Base-by-base conservation (phyloP, 2,888 invertebrate species). In the Boloria selene region DNA sequence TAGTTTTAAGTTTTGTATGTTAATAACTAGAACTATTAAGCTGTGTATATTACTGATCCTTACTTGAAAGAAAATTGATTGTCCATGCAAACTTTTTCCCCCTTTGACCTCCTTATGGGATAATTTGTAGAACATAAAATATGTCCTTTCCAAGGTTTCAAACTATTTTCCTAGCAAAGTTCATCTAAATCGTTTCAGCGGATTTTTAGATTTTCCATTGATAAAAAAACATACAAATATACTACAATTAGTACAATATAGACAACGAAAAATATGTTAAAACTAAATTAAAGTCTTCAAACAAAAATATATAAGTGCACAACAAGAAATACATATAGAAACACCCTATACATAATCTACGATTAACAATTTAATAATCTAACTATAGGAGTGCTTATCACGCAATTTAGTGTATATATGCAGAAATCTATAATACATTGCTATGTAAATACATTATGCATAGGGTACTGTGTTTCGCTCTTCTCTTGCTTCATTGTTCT, bases 341-440 rank as follows among this genome's bases (percentile, higher is more conserved):
- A 42, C 69, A 61, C 0, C 53, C 59, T 69, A 16, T 67, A 55
- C 52, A 0, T 50, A 17, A 50, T 49, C n/a, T 7, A 22, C 26
- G 14, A 51, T n/a, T 58, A 45, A 47, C 18, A 22, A 22, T 14
- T 26, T 26, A 53, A 53, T 53, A 31, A 38, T 53, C 13, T 13
- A 53, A 38, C 16, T 53, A 53, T 17, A 38, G 31, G 31, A 53
- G 38, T 16, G 16, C 0, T 16, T 56, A 56, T 13, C 69, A 69
- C 67, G 69, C 69, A 55, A 67, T 55, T 14, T 42, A 22, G 18
- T 56, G 56, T 18, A 63, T 53, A 38, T 56, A 55, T 56, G 16
- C 26, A 22, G n/a, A 56, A n/a, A 13, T 14, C 7, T 10, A 44
- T 38, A 10, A 7, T 38, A 38, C 17, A 22, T 31, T 1, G 31